Base-by-base conservation (phyloP, 2,888 invertebrate species). In the Minunthozetes semirufus region DNA sequence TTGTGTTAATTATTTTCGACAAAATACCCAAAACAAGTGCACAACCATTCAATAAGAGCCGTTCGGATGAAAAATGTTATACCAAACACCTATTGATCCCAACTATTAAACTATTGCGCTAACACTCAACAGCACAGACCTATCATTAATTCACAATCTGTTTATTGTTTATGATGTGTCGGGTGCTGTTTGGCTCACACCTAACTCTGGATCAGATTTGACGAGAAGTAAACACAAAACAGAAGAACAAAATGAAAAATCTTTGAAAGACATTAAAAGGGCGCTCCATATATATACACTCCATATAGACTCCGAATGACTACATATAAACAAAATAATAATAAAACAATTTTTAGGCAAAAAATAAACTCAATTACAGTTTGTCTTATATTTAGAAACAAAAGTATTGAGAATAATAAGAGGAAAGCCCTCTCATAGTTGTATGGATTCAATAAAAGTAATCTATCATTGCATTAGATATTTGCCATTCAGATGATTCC, bases 1-100 rank as follows among this genome's bases (percentile, higher is more conserved):
- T 66, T 19, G 27, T 66, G 66, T 66, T 66, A 42, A 38, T 66
- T 66, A 66, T 66, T 38, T 66, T 66, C 22, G 38, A 59, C 59
- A 29, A 59, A 59, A 22, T 22, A 6, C 22, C 15, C 59, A 27
- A 59, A 59, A 59, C 59, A 59, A 59, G 29, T 59, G 59, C 22
- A 59, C 9, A 59, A 29, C 9, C 27, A 59, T 27, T 27, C 15
- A 27, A 38, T 33, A 66, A 27, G 29, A 27, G 22, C 61, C 4
- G 25, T 25, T 19, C 15, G 66, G n/a, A 42, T 66, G 66, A 66
- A 22, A 42, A 66, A 66, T 66, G 66, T n/a, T 17, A 66, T 42
- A 66, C 22, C 42, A 66, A 66, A 66, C 66, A 66, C 66, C 42
- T 42, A 66, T 42, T 22, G 19, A 38, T 42, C 11, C 6, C 59